Evolutionary conservation across 1,140 invertebrate genomes (phyloP), one percentile per base, ranked within the genome.

Genomic region (Aphaenogaster ashmeadi): DNA sequence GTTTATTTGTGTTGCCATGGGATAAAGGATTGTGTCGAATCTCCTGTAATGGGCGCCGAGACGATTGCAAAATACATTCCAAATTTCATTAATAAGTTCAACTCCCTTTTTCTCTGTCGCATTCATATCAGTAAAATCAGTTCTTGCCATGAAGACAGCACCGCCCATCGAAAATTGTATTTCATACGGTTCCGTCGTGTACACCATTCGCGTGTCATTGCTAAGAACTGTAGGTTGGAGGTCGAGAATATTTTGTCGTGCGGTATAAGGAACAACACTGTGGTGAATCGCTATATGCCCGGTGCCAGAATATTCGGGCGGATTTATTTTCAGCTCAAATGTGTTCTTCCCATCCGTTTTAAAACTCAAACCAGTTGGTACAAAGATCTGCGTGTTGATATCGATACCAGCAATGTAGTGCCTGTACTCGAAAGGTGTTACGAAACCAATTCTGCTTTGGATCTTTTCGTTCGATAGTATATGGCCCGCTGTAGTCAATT

Each of bases 401-500:
- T 97, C 96, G 4, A 96, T 92, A 87, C 97, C 97, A 33, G 96
- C 95, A 38, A 96, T 92, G 83, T 97, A 97, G 8, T 96, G 94
- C 72, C 96, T 95, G 71, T 96, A 95, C 21, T 96, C 95, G 91
- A 97, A 96, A 2, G 97, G 97, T 71, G 97, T 95, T 9, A 97
- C 91, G 92, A 97, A 97, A 47, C 97, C 96, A 90, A 97, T 92
- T 90, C 95, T 96, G 47, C 96, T 96, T 87, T 97, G 96, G 33
- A 95, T 86, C 83, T 96, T 96, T 66, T 92, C 92, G 11, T 96
- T 95, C 83, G 95, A 95, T n/a, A 96, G 93, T 8, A 96, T 47
- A 15, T 95, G 89, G 54, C 60, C 21, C 1, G 0, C 0, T 2
- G 0, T 11, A 9, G 9, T 38, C 5, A 13, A 0, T 18, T 2